Conservation (phyloP, 1,140 invertebrate genomes). For the Branchinecta lindahli region DNA sequence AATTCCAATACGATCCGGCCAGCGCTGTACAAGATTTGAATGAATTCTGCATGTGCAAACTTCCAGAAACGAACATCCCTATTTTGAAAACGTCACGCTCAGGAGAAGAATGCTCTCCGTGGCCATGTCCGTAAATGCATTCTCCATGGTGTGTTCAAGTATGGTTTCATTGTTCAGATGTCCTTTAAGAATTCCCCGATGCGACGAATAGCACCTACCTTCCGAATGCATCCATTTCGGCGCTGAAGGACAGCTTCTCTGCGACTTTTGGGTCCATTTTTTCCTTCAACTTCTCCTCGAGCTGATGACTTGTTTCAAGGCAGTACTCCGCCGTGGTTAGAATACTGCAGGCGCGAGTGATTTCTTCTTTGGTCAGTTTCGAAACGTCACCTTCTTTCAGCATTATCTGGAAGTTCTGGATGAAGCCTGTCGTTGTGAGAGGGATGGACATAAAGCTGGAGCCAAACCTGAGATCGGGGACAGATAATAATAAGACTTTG, state of each 20-base stretch:
- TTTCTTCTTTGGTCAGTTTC: constrained; percentile 71
- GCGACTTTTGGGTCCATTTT: constrained; percentile 59
- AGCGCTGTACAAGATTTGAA: no score
- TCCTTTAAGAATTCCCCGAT: no score
- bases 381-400: constrained; percentile 68
- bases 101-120: no score
- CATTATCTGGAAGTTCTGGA: constrained; percentile 75
- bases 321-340: constrained; percentile 97
- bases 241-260: constrained; percentile 67
- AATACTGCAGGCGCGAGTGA: constrained; percentile 74
- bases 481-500: no score
- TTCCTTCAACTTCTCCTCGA: constrained; percentile 90
- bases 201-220: constrained; percentile 34
- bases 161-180: no score
- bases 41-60: no score
- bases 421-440: constrained; percentile 51
- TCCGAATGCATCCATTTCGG: constrained; percentile 89
- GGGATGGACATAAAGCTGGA: background rate
- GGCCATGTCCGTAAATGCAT: no score
- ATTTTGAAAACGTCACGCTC: no score
- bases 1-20: no score
- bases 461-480: background rate
- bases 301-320: constrained; percentile 87
- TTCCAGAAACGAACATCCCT: no score
- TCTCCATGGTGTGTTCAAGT: no score